phyloP scores from a whole-genome alignment of 2,888 invertebrate species.

The Cremastinae sp. region DNA sequence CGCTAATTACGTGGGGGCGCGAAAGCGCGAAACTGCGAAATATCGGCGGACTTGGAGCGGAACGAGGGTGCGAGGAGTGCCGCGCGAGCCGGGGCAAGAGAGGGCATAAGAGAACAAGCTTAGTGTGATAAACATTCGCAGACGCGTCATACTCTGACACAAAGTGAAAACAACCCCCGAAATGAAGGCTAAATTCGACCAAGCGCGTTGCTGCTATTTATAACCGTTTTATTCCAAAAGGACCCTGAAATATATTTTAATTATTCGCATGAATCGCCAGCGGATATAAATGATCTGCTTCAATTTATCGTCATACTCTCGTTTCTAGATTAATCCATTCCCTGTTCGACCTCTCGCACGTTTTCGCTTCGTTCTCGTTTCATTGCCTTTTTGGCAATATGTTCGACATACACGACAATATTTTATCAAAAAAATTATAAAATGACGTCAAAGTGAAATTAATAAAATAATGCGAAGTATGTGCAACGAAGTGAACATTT shows the following conservation, averaged over 20 bases:
- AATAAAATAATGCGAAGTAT: no score
- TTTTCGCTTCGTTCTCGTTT: no score
- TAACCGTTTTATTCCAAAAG: constrained; percentile 15
- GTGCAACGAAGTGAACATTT: no score
- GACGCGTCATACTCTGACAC: constrained; percentile 36
- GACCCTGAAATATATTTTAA: neutral
- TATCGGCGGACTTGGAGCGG: neutral
- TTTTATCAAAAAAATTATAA: no score
- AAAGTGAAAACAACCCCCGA: constrained; percentile 30
- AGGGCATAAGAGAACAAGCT: constrained; percentile 5
- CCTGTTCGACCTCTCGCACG: no score
- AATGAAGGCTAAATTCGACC: constrained; percentile 42
- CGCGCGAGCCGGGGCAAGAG: neutral
- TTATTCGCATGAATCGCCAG: neutral
- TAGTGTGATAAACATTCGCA: constrained; percentile 44
- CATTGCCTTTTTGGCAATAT: no score
- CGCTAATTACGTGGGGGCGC: constrained; percentile 42
- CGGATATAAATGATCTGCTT: constrained; percentile 2
- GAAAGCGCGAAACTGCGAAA: constrained; percentile 12
- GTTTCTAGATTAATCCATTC: no score
- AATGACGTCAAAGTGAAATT: no score
- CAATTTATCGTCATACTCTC: neutral
- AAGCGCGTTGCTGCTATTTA: constrained; percentile 35
- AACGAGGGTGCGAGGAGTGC: neutral
- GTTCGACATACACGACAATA: no score